Evolutionary conservation across 2,888 invertebrate species (phyloP), one percentile per base, ranked within the genome.

Genomic region (Drosophila kanekoi): DNA sequence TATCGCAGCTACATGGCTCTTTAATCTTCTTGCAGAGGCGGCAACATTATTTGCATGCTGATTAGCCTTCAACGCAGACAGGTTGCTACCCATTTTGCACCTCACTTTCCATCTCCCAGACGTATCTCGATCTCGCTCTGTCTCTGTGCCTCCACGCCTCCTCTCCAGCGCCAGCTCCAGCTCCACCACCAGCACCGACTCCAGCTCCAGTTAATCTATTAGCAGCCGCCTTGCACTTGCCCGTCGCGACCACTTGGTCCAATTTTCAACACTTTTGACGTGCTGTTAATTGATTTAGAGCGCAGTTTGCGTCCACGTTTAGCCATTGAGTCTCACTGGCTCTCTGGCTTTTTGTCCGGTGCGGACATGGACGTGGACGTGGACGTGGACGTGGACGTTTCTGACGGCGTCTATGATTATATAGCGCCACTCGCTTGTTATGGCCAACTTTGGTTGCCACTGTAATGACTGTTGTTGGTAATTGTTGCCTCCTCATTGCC

Each of bases 261-360:
- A 81, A 87, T 86, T 86, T 89, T 84, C 87, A 87, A 89, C 88
- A 87, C 85, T 84, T 89, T 86, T 89, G 86, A 87, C 85, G 86
- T 79, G 88, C 71, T 86, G 89, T 85, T 86, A 86, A 86, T 89
- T 86, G 86, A 86, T 86, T 86, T 89, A 89, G 85, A 89, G 88
- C 78, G 81, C 79, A 63, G 72, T 41, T 53, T 60, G 74, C 53
- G 63, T 59, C 61, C 58, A 56, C 44, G 61, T 71, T 70, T 77
- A 67, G 48, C 77, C 66, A 78, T 47, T 66, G 63, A 40, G 52
- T 49, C 60, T 47, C 59, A 33, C 35, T 35, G 35, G 33, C 33
- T 35, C 33, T 23, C 49, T 49, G 37, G 49, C 37, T 59, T 43
- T 44, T 53, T 33, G 62, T 64, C 59, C 52, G 52, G 43, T 38